Evolutionary conservation across 2,113 vertebrate genomes (phyloP).

Genomic region (Aepyceros melampus): DNA sequence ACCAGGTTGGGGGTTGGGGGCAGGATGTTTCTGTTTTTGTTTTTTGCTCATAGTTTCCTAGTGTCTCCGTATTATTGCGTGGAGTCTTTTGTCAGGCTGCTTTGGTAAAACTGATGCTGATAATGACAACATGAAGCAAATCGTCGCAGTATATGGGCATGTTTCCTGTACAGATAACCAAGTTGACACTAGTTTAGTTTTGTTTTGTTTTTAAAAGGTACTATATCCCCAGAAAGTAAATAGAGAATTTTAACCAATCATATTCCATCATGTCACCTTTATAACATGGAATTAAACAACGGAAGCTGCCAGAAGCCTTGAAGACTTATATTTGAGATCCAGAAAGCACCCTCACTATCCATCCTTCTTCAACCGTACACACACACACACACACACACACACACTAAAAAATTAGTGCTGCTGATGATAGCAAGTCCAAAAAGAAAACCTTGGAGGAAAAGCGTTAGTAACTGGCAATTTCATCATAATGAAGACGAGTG

Average conservation of each 20-base stretch:
- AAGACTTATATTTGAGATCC: neutral
- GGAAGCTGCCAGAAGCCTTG: neutral
- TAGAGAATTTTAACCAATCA: constrained; percentile 43
- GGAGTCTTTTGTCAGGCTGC: neutral
- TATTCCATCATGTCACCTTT: neutral
- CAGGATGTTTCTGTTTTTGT: neutral
- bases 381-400: too few species aligned
- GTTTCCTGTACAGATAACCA: constrained; percentile 43
- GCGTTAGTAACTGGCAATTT: neutral
- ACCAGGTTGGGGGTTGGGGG: neutral
- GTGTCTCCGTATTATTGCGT: neutral
- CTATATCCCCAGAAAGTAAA: constrained; percentile 63
- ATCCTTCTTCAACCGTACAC: neutral
- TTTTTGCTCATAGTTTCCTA: neutral
- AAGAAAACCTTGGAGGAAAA: constrained; percentile 52
- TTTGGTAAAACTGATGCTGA: constrained; percentile 11
- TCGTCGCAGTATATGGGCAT: neutral
- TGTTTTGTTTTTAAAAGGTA: neutral
- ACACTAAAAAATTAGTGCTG: constrained; percentile 54
- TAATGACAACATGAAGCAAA: neutral
- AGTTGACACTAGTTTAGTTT: neutral
- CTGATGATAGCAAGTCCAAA: constrained; percentile 58
- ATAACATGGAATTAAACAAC: constrained; percentile 46
- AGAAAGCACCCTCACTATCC: neutral
- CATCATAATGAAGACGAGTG: neutral